Evolutionary conservation across 35 echinoderm and acorn worm genomes (phyloP).

Genomic region (Apostichopus parvimensis): DNA sequence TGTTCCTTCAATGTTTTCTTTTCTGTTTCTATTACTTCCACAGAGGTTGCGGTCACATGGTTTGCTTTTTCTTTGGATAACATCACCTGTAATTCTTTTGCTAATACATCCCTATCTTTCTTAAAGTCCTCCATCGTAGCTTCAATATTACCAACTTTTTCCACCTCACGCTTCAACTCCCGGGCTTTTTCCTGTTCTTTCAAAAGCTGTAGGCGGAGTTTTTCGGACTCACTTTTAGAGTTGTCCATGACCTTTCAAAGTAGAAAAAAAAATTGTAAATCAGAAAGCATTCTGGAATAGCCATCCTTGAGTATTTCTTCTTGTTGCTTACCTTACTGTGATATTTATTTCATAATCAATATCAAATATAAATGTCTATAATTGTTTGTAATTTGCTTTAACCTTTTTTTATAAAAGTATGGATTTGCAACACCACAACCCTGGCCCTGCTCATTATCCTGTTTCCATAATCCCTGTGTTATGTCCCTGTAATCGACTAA

Average conservation of each 20-base stretch:
- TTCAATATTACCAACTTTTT: constrained; percentile 68
- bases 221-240: constrained; percentile 53
- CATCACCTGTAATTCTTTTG: constrained; percentile 88
- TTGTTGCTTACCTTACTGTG: no score
- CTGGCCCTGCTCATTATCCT: no score
- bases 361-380: no score
- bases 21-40: constrained; percentile 55
- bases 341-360: no score
- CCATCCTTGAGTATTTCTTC: no score
- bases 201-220: constrained; percentile 58
- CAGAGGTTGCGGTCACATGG: constrained; percentile 40
- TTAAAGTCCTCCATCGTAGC: constrained; percentile 77
- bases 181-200: constrained; percentile 50
- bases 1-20: constrained; percentile 65
- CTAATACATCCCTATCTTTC: constrained; percentile 89
- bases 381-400: no score
- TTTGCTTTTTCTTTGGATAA: constrained; percentile 78
- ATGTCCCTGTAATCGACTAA: no score
- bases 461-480: no score
- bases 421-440: no score
- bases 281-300: not conserved
- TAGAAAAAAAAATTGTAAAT: not conserved
- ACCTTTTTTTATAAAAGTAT: no score
- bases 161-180: constrained; percentile 54
- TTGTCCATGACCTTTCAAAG: constrained; percentile 59